These are phyloP conservation scores for Sinocyclocheilus grahami DNA, from an alignment of 2,113 vertebrate species.

Conservation along the genomic window DNA sequence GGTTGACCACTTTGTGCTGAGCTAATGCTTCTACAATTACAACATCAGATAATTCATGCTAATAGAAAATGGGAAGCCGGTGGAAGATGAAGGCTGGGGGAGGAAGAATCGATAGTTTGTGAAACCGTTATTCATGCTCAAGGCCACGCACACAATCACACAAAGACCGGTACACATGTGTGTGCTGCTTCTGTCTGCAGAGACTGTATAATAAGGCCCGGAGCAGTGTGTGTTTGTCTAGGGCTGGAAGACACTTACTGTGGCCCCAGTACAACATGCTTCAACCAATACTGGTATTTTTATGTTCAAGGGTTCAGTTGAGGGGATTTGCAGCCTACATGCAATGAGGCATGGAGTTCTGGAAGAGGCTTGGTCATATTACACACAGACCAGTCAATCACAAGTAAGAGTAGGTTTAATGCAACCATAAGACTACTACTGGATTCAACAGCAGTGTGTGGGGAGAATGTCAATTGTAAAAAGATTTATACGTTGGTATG, in stretches of 20 bases:
- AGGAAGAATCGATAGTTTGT: constrained; percentile 48
- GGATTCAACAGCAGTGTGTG: not conserved
- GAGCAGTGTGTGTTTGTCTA: constrained; percentile 27
- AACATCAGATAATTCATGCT: constrained; percentile 52
- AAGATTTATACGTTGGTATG: not conserved
- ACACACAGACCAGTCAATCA: not conserved
- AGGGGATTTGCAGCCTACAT: not conserved
- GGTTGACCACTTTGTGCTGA: constrained; percentile 42
- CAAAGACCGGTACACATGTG: not conserved
- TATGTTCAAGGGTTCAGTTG: not conserved
- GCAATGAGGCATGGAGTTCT: not conserved
- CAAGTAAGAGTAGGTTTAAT: not conserved
- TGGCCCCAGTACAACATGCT: not conserved
- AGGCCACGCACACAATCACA: not conserved
- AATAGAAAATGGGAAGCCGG: constrained; percentile 37
- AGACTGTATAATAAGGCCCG: constrained; percentile 25
- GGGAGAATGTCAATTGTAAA: not conserved
- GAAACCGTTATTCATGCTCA: constrained; percentile 42
- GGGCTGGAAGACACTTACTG: not conserved
- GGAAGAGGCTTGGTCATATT: not conserved
- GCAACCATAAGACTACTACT: not conserved
- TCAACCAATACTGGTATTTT: constrained; percentile 4
- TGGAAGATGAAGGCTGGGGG: constrained; percentile 35
- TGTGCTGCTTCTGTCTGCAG: not conserved
- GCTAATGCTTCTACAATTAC: constrained; percentile 50